phyloP scores from a whole-genome alignment of 35 echinoderm and acorn worm species.

The Nesometra sesokonis region DNA sequence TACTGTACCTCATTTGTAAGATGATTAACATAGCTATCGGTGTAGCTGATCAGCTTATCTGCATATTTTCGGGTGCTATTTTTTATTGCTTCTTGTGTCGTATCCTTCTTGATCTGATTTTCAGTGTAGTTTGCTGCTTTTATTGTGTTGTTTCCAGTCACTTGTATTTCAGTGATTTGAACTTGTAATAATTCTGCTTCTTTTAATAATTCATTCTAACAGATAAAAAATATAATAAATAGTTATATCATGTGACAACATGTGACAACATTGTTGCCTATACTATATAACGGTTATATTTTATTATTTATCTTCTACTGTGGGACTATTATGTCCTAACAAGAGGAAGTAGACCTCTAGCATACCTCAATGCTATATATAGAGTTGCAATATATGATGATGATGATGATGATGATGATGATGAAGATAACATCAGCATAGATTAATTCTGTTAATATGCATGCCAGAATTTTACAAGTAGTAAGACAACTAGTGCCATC shows the following conservation, averaged over 20 bases:
- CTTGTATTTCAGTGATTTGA: neutral
- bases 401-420: too few relatives aligned
- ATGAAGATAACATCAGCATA: too few relatives aligned
- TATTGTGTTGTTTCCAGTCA: neutral
- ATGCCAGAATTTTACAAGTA: too few relatives aligned
- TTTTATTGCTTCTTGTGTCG: neutral
- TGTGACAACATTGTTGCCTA: too few relatives aligned
- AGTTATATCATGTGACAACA: neutral
- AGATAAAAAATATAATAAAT: neutral
- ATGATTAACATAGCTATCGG: slow-evolving; percentile 18
- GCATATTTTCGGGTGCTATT: slow-evolving; percentile 19
- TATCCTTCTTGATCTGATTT: neutral
- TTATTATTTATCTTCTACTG: too few relatives aligned
- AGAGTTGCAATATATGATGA: too few relatives aligned
- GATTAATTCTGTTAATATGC: too few relatives aligned
- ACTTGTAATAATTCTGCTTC: neutral
- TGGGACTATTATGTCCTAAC: too few relatives aligned
- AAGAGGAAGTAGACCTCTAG: too few relatives aligned
- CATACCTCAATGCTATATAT: too few relatives aligned
- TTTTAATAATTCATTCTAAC: neutral
- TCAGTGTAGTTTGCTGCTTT: neutral
- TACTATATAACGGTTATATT: too few relatives aligned
- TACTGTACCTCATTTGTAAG: neutral
- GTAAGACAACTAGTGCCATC: too few relatives aligned
- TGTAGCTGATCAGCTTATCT: slow-evolving; percentile 18